Base-by-base conservation (phyloP, 2,797 vertebrate species). In the Erithacus rubecula region DNA sequence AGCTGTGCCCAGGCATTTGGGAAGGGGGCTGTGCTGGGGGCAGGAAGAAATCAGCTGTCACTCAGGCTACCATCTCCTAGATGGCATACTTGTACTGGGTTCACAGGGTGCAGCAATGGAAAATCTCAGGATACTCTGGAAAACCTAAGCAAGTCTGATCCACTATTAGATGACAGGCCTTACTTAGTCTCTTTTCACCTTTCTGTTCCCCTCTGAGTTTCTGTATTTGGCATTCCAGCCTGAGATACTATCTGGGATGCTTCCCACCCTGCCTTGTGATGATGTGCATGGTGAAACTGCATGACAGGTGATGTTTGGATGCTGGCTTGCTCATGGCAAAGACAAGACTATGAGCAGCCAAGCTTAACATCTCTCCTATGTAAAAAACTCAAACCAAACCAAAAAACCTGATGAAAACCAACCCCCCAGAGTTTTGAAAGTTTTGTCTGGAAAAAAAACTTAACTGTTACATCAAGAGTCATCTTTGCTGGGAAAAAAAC, bases 1-100 rank as follows among this genome's bases (percentile, higher is more conserved):
- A 49, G 26, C 17, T 1, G 2, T 43, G 14, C 12, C n/a, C 9
- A 7, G 20, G n/a, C 1, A 2, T 13, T 1, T 75, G 43, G n/a
- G 46, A 55, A 24, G 27, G 46, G 13, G 9, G 7, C 29, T 90
- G 67, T 3, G 4, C 32, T 59, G 37, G 19, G 30, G 10, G 0
- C 15, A 23, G n/a, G 51, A 69, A 36, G 43, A 34, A n/a, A 56
- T 67, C 36, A 27, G 12, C 15, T 63, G 10, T 78, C 22, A 2
- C 53, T 67, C n/a, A 70, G 24, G 29, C 24, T 9, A 7, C 11
- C 4, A 24, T 49, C 43, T 65, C 80, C 81, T 34, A 10, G 27
- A 15, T 39, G 23, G 14, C 5, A 8, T 4, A 1, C 27, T 47
- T 82, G 7, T 32, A 11, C 21, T 36, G 16, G 41, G 12, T 46